These are phyloP conservation scores for Camelus bactrianus DNA, from an alignment of 2,113 vertebrate genomes.

Conservation along the genomic window DNA sequence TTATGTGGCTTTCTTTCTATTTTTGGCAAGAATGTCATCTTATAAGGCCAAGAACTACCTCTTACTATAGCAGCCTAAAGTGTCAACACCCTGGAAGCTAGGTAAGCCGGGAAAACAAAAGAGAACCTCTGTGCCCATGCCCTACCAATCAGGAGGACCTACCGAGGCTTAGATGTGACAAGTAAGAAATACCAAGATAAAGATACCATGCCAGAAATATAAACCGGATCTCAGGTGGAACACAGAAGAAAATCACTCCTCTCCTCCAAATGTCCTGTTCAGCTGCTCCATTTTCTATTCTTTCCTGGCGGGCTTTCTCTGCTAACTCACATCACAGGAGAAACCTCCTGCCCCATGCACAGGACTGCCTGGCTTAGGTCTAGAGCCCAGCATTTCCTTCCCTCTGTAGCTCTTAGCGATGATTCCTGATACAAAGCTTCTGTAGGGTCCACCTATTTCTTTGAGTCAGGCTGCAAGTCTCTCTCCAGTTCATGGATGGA, in stretches of 20 bases:
- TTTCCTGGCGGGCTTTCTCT: background rate
- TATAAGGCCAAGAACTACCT: background rate
- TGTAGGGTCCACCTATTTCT: background rate
- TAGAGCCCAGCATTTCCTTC: background rate
- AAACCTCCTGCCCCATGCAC: background rate
- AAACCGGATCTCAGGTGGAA: background rate
- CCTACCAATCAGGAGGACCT: background rate
- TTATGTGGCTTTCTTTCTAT: background rate
- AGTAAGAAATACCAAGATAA: background rate
- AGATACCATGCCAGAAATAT: background rate
- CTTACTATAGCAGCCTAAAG: background rate
- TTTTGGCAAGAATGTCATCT: slow-evolving; percentile 20
- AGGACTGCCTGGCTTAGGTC: background rate
- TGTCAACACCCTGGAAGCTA: background rate
- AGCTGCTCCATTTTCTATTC: background rate
- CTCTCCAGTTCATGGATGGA: background rate
- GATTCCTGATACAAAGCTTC: background rate
- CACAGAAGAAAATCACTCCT: background rate
- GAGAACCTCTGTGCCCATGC: background rate
- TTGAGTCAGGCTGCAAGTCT: background rate
- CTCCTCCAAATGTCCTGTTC: background rate
- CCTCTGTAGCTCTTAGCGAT: background rate
- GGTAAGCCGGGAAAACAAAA: background rate
- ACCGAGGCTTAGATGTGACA: background rate
- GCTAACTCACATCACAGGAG: background rate